phyloP scores from a whole-genome alignment of 2,113 vertebrate genomes.

The Corythornis madagascariensis region DNA sequence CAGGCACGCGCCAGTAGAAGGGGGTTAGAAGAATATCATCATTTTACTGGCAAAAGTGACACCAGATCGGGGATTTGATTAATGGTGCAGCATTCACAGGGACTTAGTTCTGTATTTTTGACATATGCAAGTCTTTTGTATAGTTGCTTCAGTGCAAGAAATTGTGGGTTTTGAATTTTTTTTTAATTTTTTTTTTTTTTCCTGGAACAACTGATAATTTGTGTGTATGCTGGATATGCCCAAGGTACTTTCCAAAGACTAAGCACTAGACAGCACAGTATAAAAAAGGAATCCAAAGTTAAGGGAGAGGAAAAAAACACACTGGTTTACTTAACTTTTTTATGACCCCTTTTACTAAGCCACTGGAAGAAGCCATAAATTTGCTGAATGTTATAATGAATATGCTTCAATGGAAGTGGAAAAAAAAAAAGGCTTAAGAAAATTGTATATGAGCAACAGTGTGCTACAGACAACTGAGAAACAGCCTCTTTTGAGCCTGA shows the following conservation, averaged over 20 bases:
- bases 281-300: conserved; percentile 68
- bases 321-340: conserved; percentile 73
- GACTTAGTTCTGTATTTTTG: conserved; percentile 64
- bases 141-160: conserved; percentile 66
- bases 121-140: conserved; percentile 73
- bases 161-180: conserved; percentile 9
- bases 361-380: conserved; percentile 65
- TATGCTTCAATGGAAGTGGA: conserved; percentile 24
- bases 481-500: not conserved
- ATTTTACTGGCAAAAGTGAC: conserved; percentile 68
- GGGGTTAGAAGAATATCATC: conserved; percentile 43
- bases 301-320: conserved; percentile 48
- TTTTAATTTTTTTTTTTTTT: conserved; percentile 16
- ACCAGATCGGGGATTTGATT: conserved; percentile 69
- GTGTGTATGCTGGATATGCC: conserved; percentile 61
- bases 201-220: conserved; percentile 66
- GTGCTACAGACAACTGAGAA: conserved; percentile 12
- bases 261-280: conserved; percentile 66
- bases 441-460: conserved; percentile 27
- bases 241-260: conserved; percentile 58
- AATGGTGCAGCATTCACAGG: conserved; percentile 49
- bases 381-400: conserved; percentile 43
- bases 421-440: conserved; percentile 31
- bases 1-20: conserved; percentile 30
- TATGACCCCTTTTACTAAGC: conserved; percentile 66